Evolutionary conservation across 2,113 vertebrate species (phyloP).

Genomic region (Delphinapterus leucas): DNA sequence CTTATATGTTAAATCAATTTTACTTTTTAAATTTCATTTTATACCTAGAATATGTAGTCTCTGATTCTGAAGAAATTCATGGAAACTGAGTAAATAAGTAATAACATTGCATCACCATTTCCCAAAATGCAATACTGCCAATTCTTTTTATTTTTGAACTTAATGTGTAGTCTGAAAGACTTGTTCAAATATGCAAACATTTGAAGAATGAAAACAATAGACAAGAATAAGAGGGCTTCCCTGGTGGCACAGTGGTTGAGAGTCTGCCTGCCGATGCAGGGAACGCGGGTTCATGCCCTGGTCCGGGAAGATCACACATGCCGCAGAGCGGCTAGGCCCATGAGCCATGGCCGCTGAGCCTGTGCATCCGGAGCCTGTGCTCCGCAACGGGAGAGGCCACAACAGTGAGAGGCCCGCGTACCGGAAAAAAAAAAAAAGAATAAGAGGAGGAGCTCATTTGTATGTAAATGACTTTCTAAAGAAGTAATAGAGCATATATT

Average conservation of each 20-base stretch:
- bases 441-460: slow-evolving; percentile 36
- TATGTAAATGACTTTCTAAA: slow-evolving; percentile 50
- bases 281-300: too few species aligned
- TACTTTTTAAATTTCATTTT: background rate
- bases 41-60: background rate
- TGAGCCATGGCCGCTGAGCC: too few species aligned
- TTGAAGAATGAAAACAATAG: slow-evolving; percentile 43
- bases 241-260: too few species aligned
- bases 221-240: background rate
- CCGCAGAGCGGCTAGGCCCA: too few species aligned
- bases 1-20: background rate
- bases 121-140: background rate
- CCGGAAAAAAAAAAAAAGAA: background rate
- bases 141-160: background rate
- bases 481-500: slow-evolving; percentile 31
- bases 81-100: background rate
- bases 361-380: too few species aligned
- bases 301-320: too few species aligned
- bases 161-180: background rate
- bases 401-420: too few species aligned
- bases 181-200: slow-evolving; percentile 30
- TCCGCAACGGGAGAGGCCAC: too few species aligned
- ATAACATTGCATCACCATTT: background rate
- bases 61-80: background rate
- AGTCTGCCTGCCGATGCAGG: too few species aligned